A percentile compares a stretch with the other conserved stretches of the same genome.
Evolutionary conservation across 2,113 vertebrate species (phyloP).

Genomic region (Centrocercus urophasianus): DNA sequence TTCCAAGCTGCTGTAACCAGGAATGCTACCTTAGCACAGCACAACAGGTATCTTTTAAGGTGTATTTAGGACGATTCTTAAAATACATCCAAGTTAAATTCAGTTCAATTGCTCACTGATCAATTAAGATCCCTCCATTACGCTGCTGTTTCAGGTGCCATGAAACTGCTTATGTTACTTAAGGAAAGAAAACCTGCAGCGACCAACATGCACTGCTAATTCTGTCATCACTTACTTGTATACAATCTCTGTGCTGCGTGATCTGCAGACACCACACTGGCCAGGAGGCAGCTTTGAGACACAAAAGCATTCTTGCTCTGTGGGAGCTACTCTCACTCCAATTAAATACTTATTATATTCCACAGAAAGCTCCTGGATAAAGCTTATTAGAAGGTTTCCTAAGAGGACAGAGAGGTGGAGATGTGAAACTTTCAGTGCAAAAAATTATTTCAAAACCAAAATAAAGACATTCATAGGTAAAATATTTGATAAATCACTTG

Average conservation of each 20-base stretch:
- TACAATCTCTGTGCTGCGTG: not conserved
- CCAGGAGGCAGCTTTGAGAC: not conserved
- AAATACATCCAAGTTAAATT: not conserved
- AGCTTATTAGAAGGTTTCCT: constrained; percentile 72
- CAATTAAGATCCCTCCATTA: not conserved
- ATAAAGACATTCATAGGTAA: not conserved
- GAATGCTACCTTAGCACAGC: not conserved
- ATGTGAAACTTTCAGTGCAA: not conserved
- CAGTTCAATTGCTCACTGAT: not conserved
- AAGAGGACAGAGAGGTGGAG: not conserved
- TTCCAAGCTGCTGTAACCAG: not conserved
- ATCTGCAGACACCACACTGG: constrained; percentile 48
- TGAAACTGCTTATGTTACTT: fast-evolving
- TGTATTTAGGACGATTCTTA: not conserved
- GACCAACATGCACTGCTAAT: fast-evolving
- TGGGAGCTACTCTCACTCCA: not conserved
- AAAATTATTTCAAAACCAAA: not conserved
- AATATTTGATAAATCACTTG: not conserved
- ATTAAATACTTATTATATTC: constrained; percentile 70
- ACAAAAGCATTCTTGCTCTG: constrained; percentile 25
- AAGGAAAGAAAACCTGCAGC: not conserved
- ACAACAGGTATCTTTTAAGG: not conserved
- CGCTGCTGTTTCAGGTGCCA: not conserved
- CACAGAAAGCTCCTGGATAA: constrained; percentile 61
- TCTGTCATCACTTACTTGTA: constrained; percentile 50